A percentile compares a stretch with the other conserved stretches of the same genome.
Conservation (phyloP, 2,888 invertebrate species). For the Peribatodes rhomboidaria region DNA sequence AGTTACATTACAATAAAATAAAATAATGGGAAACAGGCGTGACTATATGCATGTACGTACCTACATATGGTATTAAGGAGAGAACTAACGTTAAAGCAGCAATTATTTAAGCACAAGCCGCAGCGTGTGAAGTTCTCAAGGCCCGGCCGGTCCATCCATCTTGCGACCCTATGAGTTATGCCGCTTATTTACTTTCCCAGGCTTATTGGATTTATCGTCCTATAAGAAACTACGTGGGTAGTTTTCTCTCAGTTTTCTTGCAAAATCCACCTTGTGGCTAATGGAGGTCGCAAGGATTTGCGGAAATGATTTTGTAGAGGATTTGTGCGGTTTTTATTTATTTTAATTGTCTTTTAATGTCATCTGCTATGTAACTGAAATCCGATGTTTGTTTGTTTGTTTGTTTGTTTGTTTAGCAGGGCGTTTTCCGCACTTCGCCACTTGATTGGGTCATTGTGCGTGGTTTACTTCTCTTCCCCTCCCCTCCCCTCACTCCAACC, state of each 20-base stretch:
- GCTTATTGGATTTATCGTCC: conserved; percentile 44
- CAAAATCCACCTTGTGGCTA: conserved; percentile 39
- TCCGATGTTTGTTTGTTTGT: too few species aligned
- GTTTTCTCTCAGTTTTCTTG: conserved; percentile 29
- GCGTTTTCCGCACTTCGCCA: too few species aligned
- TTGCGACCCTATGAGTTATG: conserved; percentile 34
- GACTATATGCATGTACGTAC: neutral
- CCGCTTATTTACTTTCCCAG: conserved; percentile 34
- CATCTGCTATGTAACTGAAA: too few species aligned
- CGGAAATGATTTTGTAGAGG: conserved; percentile 11
- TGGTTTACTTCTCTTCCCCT: too few species aligned
- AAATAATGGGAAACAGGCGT: too few species aligned
- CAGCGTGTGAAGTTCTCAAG: conserved; percentile 30
- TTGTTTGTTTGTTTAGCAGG: too few species aligned
- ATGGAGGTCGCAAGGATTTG: conserved; percentile 34
- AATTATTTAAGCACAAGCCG: conserved; percentile 26
- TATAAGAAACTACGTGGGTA: conserved; percentile 32
- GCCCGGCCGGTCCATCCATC: conserved; percentile 32
- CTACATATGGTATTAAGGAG: neutral
- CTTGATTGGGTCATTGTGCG: too few species aligned
- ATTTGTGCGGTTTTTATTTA: neutral
- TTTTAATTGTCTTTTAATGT: neutral
- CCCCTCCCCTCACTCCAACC: too few species aligned
- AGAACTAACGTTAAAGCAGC: conserved; percentile 14
- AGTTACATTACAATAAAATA: too few species aligned